Conservation (phyloP, 2,113 vertebrate species). For the Pseudois nayaur region DNA sequence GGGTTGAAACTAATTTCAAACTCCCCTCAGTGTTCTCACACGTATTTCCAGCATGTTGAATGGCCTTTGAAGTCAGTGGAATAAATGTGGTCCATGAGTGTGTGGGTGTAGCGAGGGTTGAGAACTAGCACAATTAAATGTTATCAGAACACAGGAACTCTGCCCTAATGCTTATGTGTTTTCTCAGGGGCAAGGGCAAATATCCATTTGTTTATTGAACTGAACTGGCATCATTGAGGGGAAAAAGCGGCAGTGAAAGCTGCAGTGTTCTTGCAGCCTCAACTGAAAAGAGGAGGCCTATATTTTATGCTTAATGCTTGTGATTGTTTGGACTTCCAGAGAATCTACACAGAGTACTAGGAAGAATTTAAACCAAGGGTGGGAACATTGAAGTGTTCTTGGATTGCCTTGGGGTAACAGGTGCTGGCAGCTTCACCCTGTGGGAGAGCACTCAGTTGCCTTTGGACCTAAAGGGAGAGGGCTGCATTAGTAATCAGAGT, state of each 20-base stretch:
- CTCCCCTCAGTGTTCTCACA: neutral
- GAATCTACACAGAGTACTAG: neutral
- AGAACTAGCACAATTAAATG: constrained; percentile 42
- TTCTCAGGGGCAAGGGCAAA: neutral
- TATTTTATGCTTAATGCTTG: neutral
- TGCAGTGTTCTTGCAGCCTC: neutral
- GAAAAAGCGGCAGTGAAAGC: neutral
- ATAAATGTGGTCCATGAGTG: constrained; percentile 6
- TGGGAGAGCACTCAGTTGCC: neutral
- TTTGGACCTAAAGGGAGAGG: neutral
- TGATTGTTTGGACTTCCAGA: neutral
- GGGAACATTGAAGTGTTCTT: neutral
- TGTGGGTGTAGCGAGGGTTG: neutral
- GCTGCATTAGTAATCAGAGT: neutral
- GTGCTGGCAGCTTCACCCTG: neutral
- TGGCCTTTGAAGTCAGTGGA: constrained; percentile 46
- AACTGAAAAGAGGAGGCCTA: neutral
- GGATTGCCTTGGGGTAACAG: neutral
- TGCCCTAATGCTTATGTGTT: constrained; percentile 8
- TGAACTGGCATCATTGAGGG: neutral
- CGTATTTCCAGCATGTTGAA: constrained; percentile 43
- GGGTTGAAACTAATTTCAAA: neutral
- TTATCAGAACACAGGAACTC: constrained; percentile 46
- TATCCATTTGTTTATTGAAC: neutral
- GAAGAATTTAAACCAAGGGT: neutral